Conservation (phyloP, 2,113 vertebrate genomes). For the Setophaga coronata region DNA sequence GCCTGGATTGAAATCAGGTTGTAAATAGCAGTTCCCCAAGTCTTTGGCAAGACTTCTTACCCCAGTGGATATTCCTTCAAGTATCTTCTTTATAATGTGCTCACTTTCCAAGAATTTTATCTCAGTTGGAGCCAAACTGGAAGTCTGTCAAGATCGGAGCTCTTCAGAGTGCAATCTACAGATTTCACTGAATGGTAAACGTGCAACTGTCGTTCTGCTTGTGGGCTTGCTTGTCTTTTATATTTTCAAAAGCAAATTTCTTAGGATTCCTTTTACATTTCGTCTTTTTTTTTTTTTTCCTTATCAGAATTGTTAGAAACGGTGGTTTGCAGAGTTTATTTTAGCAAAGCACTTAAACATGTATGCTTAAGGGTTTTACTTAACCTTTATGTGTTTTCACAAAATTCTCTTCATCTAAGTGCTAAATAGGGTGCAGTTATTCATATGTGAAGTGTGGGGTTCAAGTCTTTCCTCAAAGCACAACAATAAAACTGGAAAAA, state of each 20-base stretch:
- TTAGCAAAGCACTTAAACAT: neutral
- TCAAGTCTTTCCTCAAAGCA: neutral
- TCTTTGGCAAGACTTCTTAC: constrained; percentile 24
- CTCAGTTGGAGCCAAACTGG: constrained; percentile 26
- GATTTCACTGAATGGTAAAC: neutral
- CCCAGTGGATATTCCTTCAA: constrained; percentile 13
- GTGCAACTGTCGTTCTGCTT: neutral
- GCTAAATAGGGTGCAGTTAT: neutral
- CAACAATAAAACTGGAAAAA: neutral
- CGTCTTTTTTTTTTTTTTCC: neutral
- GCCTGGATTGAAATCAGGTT: neutral
- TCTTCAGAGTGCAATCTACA: neutral
- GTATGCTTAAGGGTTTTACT: neutral
- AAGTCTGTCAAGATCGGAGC: constrained; percentile 30
- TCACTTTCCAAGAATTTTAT: constrained; percentile 41
- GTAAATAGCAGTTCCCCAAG: neutral
- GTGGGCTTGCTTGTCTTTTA: neutral
- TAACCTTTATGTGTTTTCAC: constrained; percentile 3
- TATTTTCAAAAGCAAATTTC: neutral
- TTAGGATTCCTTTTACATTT: neutral
- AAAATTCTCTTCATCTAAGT: neutral
- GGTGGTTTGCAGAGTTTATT: neutral
- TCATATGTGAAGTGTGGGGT: neutral
- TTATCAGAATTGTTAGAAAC: neutral
- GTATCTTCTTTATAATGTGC: neutral